Evolutionary conservation across 2,888 invertebrate species (phyloP).

Genomic region (Cheilosia variabilis): DNA sequence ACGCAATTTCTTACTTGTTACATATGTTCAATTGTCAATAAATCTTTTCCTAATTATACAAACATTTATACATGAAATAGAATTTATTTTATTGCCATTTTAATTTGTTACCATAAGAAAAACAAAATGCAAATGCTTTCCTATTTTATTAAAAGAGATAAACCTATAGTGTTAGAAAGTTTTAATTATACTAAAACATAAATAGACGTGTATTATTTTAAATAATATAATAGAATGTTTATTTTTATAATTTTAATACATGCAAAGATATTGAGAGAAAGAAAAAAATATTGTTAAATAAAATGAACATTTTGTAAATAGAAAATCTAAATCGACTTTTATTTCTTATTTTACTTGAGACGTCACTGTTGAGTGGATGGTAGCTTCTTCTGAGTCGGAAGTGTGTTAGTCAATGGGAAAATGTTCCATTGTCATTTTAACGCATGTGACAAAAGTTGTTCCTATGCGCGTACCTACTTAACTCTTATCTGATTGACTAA

Average conservation of each 20-base stretch:
- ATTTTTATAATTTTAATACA: conserved; percentile 57
- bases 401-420: no score
- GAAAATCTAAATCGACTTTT: not conserved
- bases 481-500: no score
- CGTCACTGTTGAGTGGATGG: not conserved
- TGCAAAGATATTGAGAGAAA: not conserved
- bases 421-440: no score
- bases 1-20: conserved; percentile 33
- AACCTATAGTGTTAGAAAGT: conserved; percentile 6
- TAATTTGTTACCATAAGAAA: not conserved
- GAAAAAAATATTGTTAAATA: conserved; percentile 19
- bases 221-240: conserved; percentile 28
- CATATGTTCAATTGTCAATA: conserved; percentile 7
- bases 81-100: conserved; percentile 46
- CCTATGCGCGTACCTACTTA: no score
- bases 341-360: not conserved
- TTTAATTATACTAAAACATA: not conserved
- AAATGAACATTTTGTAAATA: conserved; percentile 57
- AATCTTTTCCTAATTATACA: conserved; percentile 27
- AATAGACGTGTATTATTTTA: conserved; percentile 17
- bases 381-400: no score
- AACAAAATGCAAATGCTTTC: conserved; percentile 16
- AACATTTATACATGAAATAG: not conserved
- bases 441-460: no score
- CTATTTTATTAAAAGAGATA: conserved; percentile 15